Evolutionary conservation across 2,113 vertebrate genomes (phyloP).

Genomic region (Vanacampus margaritifer): DNA sequence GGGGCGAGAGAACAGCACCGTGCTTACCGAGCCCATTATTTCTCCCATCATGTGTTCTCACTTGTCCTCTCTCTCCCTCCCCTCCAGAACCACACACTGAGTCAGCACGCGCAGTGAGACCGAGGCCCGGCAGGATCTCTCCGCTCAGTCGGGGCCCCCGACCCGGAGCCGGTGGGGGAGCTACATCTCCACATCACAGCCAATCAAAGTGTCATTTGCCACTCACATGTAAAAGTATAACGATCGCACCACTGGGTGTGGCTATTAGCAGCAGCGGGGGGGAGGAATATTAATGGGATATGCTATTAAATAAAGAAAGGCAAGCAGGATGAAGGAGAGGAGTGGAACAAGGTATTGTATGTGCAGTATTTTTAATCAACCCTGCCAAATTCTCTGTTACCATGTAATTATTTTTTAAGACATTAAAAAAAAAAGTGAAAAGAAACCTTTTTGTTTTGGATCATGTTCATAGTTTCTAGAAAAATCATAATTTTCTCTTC

Average conservation of each 20-base stretch:
- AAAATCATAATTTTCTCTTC: slow-evolving; percentile 81
- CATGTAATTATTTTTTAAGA: slow-evolving; percentile 71
- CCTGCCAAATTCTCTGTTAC: slow-evolving; percentile 78
- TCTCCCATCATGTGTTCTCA: slow-evolving; percentile 91
- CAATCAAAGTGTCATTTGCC: slow-evolving; percentile 99
- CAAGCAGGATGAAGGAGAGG: slow-evolving; percentile 53
- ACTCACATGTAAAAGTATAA: slow-evolving; percentile 99
- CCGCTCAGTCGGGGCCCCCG: slow-evolving; percentile 94
- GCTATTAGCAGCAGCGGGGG: slow-evolving; percentile 99
- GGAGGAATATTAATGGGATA: slow-evolving; percentile 99
- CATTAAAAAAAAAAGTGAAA: slow-evolving; percentile 39
- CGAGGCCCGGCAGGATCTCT: slow-evolving; percentile 89
- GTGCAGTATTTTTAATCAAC: slow-evolving; percentile 99
- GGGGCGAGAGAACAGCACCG: slow-evolving; percentile 76
- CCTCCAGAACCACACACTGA: slow-evolving; percentile 99
- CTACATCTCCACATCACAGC: slow-evolving; percentile 99
- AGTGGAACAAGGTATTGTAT: slow-evolving; percentile 91
- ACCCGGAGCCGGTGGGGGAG: slow-evolving; percentile 93
- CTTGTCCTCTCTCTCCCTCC: slow-evolving; percentile 82
- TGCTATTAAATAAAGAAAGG: slow-evolving; percentile 89
- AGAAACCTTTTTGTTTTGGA: slow-evolving; percentile 78
- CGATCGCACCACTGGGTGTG: slow-evolving; percentile 99
- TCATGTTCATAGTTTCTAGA: slow-evolving; percentile 82
- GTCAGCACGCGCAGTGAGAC: slow-evolving; percentile 99
- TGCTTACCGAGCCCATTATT: slow-evolving; percentile 90